Evolutionary conservation across 1,140 invertebrate species (phyloP).

Genomic region (Samia ricini): DNA sequence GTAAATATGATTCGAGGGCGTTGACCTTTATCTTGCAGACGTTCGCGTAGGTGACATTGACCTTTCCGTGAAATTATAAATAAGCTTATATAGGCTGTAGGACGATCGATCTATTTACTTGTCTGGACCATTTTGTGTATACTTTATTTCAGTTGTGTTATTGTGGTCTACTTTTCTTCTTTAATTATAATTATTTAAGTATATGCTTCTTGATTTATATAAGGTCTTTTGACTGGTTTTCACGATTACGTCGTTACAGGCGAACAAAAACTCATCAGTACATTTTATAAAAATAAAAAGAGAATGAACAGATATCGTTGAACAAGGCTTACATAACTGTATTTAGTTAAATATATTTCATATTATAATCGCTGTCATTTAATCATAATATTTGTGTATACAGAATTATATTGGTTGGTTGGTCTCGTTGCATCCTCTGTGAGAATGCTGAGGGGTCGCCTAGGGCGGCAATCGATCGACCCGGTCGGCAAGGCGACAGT

Average conservation of each 20-base stretch:
- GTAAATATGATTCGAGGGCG: conserved; percentile 16
- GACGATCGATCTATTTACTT: conserved; percentile 14
- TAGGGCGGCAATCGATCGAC: neutral
- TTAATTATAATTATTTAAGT: neutral
- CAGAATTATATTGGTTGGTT: neutral
- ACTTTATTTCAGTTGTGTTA: neutral
- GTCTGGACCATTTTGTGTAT: neutral
- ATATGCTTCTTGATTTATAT: too few relatives aligned
- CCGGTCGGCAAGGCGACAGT: neutral
- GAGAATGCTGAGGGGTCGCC: neutral
- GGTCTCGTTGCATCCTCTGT: neutral
- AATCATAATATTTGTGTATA: neutral
- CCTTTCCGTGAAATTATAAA: conserved; percentile 19
- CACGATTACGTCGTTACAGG: too few relatives aligned
- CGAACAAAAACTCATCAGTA: too few relatives aligned
- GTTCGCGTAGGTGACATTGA: conserved; percentile 26
- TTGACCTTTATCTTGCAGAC: conserved; percentile 23
- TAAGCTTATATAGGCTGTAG: neutral
- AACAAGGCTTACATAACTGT: too few relatives aligned
- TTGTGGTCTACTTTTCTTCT: neutral
- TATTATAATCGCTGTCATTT: too few relatives aligned
- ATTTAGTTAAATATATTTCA: too few relatives aligned
- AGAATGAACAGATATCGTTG: too few relatives aligned
- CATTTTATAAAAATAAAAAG: too few relatives aligned
- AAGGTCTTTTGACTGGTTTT: too few relatives aligned